Conservation (phyloP, 2,797 vertebrate genomes). For the Falco biarmicus region DNA sequence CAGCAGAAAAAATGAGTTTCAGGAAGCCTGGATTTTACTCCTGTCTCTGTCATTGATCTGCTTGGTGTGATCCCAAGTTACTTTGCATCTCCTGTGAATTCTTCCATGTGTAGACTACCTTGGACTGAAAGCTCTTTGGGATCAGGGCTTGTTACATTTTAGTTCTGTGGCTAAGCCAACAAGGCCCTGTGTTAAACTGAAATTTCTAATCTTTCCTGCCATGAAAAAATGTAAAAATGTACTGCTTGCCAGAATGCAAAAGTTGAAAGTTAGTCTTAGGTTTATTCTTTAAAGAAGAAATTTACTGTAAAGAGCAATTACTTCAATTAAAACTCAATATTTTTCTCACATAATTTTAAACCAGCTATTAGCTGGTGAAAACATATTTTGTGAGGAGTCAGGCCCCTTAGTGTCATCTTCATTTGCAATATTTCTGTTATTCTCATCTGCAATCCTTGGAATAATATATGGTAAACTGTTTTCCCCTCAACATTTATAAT, state of each 20-base stretch:
- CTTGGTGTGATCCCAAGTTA: not conserved
- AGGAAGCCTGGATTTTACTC: not conserved
- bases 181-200: not conserved
- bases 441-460: not conserved
- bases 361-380: not conserved
- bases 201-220: not conserved
- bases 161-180: not conserved
- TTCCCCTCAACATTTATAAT: not conserved
- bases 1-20: not conserved
- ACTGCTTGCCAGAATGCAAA: not conserved
- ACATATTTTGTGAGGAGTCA: not conserved
- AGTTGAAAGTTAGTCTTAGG: not conserved
- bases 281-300: not conserved
- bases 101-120: not conserved
- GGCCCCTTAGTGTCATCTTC: not conserved
- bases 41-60: not conserved
- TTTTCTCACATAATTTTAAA: not conserved
- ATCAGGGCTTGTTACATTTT: not conserved
- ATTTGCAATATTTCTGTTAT: not conserved
- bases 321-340: not conserved
- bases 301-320: not conserved
- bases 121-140: not conserved
- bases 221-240: not conserved
- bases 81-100: not conserved
- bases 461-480: not conserved